Evolutionary conservation across 2,113 vertebrate genomes (phyloP).

Genomic region (Meleagris gallopavo): DNA sequence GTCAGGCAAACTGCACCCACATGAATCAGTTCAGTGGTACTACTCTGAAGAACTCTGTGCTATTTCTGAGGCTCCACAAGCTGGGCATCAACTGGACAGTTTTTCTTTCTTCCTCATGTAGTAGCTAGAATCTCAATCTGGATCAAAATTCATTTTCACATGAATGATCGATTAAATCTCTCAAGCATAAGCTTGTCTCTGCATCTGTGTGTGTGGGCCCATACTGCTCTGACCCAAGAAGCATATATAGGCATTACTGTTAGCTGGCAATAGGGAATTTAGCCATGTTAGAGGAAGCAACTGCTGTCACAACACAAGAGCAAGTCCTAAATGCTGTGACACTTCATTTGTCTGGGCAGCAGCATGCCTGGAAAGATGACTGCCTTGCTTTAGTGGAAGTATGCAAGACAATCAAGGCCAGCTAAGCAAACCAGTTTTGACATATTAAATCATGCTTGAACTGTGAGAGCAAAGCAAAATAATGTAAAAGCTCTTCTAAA

Average conservation of each 20-base stretch:
- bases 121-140: not conserved
- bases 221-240: not conserved
- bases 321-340: conserved; percentile 49
- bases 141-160: conserved; percentile 10
- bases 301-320: conserved; percentile 69
- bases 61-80: not conserved
- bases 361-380: conserved; percentile 62
- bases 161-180: not conserved
- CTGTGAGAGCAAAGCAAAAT: conserved; percentile 73
- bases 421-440: conserved; percentile 82
- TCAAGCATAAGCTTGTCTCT: not conserved
- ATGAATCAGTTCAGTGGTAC: not conserved
- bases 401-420: conserved; percentile 79
- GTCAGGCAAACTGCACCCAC: not conserved
- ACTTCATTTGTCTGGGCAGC: conserved; percentile 73
- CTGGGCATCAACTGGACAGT: not conserved
- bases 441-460: conserved; percentile 85
- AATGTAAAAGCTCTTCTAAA: conserved; percentile 65
- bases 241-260: not conserved
- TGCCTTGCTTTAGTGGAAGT: conserved; percentile 70
- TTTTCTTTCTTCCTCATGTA: not conserved
- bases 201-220: not conserved
- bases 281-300: conserved; percentile 55
- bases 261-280: too few relatives aligned
- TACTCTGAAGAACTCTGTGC: not conserved